phyloP scores from a whole-genome alignment of 2,888 invertebrate genomes.

The Eristalis arbustorum region DNA sequence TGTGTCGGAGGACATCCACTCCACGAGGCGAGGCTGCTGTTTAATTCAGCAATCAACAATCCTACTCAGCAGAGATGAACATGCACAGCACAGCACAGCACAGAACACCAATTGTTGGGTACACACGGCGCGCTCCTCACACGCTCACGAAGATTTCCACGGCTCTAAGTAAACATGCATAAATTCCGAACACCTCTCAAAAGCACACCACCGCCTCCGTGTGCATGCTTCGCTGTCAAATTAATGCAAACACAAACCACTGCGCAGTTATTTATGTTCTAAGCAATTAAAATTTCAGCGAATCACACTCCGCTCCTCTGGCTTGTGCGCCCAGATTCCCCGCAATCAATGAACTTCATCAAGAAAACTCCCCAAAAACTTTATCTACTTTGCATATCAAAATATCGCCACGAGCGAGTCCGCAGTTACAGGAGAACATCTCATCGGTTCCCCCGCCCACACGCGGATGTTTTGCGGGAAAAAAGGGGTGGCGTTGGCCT shows the following conservation, averaged over 20 bases:
- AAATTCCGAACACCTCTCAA: neutral
- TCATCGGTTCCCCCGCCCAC: neutral
- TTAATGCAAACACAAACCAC: conserved; percentile 35
- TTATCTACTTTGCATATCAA: conserved; percentile 58
- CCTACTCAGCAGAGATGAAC: neutral
- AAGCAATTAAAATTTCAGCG: conserved; percentile 38
- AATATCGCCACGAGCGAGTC: conserved; percentile 4
- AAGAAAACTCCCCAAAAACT: conserved; percentile 31
- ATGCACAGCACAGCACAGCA: no score
- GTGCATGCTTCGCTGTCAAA: conserved; percentile 25
- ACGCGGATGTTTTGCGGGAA: neutral
- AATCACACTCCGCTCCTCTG: neutral
- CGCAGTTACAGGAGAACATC: neutral
- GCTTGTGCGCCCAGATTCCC: neutral
- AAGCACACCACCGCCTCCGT: neutral
- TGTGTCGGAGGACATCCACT: neutral
- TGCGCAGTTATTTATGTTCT: conserved; percentile 24
- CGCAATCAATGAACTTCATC: conserved; percentile 65
- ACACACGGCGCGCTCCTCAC: neutral
- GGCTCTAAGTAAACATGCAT: neutral
- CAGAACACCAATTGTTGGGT: neutral
- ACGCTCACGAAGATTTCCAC: neutral
- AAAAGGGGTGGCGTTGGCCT: neutral
- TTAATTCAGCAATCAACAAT: neutral
- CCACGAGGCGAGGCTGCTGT: neutral